phyloP scores from a whole-genome alignment of 2,888 invertebrate species.

The Heliconius erato region DNA sequence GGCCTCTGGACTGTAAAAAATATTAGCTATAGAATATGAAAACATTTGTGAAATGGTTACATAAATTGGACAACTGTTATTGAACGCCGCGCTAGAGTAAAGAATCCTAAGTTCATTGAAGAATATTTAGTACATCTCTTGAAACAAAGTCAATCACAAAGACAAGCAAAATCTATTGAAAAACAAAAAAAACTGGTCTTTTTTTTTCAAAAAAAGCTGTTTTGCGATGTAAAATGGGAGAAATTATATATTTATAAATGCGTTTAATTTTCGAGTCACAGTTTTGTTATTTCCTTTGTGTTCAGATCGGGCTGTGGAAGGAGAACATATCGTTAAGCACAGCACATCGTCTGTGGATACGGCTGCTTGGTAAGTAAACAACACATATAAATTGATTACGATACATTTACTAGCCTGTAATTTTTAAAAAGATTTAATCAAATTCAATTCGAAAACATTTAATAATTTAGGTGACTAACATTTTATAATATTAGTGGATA shows the following conservation, averaged over 20 bases:
- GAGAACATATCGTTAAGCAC: conserved; percentile 94
- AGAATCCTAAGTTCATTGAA: not conserved
- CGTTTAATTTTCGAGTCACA: not conserved
- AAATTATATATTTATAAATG: not conserved
- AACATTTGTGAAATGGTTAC: not conserved
- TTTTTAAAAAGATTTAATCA: no score
- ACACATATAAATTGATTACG: no score
- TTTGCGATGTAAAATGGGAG: not conserved
- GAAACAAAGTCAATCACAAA: no score
- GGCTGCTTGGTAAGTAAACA: conserved; percentile 87
- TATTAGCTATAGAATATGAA: not conserved
- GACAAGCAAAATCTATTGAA: no score
- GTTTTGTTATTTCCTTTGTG: conserved; percentile 11
- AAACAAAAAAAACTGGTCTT: no score
- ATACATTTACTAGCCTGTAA: no score
- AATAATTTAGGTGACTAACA: no score
- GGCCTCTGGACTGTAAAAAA: no score
- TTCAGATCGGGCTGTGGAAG: conserved; percentile 90
- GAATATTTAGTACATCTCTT: not conserved
- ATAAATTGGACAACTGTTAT: not conserved
- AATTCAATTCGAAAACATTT: no score
- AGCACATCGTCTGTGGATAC: conserved; percentile 97
- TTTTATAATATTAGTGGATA: no score
- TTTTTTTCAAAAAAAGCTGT: not conserved
- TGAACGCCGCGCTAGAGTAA: not conserved